Evolutionary conservation across 2,113 vertebrate genomes (phyloP).

Genomic region (Manacus vitellinus): DNA sequence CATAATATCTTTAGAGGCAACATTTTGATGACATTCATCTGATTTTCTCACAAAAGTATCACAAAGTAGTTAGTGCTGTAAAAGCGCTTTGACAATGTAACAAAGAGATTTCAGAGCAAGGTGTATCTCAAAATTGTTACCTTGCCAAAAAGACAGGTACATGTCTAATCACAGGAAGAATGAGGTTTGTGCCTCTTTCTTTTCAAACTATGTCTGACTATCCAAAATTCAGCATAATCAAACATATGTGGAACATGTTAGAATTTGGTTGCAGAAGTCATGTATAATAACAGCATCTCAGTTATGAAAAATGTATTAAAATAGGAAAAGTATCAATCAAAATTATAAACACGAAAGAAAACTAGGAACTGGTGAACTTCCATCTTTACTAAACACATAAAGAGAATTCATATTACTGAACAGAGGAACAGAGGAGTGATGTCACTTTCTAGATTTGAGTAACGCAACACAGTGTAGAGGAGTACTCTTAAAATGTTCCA

Average conservation of each 20-base stretch:
- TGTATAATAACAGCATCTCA: not conserved
- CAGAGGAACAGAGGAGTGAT: accelerated
- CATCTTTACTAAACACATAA: not conserved
- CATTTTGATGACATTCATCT: not conserved
- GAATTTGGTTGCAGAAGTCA: not conserved
- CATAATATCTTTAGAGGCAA: not conserved
- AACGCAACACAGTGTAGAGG: accelerated
- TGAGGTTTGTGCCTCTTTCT: not conserved
- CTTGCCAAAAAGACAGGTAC: not conserved
- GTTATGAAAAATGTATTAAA: not conserved
- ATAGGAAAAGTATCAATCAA: not conserved
- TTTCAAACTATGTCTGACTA: not conserved
- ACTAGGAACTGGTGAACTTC: not conserved
- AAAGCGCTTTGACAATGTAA: not conserved
- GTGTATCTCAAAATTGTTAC: not conserved
- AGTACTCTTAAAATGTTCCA: not conserved
- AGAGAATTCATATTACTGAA: not conserved
- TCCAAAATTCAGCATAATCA: not conserved
- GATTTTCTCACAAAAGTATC: not conserved
- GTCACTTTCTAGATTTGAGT: not conserved
- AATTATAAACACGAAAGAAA: not conserved
- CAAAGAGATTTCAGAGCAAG: not conserved
- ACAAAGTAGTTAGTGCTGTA: not conserved
- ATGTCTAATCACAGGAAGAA: not conserved
- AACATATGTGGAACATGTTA: not conserved